Conservation (phyloP, 2,797 vertebrate genomes). For the Carduelis carduelis region DNA sequence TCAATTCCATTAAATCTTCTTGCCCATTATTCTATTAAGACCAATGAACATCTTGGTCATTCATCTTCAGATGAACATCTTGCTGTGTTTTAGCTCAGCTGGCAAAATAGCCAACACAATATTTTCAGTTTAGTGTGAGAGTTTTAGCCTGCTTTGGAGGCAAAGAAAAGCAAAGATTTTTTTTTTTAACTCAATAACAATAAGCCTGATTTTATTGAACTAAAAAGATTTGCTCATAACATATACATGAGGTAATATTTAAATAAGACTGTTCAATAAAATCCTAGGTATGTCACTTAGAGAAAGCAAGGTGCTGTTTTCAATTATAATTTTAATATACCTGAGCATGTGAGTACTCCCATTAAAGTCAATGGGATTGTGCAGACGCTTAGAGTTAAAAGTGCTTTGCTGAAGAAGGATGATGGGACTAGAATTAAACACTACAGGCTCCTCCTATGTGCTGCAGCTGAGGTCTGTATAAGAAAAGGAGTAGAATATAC, state of each 20-base stretch:
- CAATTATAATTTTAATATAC: constrained; percentile 29
- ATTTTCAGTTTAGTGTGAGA: background rate
- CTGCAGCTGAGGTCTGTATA: background rate
- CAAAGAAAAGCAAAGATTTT: background rate
- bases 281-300: background rate
- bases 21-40: constrained; percentile 31
- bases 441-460: background rate
- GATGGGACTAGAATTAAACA: background rate
- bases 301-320: constrained; percentile 42
- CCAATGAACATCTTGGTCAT: no score
- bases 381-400: background rate
- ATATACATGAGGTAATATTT: constrained; percentile 39
- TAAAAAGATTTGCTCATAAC: constrained; percentile 17
- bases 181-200: background rate
- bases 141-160: background rate
- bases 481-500: background rate
- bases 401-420: constrained; percentile 14
- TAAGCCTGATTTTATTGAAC: constrained; percentile 34
- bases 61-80: background rate
- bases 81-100: background rate
- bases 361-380: constrained; percentile 22
- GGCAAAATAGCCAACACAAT: background rate
- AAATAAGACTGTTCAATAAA: constrained; percentile 10
- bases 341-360: background rate
- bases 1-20: background rate